Evolutionary conservation across 2,113 vertebrate genomes (phyloP).

Genomic region (Manacus vitellinus): DNA sequence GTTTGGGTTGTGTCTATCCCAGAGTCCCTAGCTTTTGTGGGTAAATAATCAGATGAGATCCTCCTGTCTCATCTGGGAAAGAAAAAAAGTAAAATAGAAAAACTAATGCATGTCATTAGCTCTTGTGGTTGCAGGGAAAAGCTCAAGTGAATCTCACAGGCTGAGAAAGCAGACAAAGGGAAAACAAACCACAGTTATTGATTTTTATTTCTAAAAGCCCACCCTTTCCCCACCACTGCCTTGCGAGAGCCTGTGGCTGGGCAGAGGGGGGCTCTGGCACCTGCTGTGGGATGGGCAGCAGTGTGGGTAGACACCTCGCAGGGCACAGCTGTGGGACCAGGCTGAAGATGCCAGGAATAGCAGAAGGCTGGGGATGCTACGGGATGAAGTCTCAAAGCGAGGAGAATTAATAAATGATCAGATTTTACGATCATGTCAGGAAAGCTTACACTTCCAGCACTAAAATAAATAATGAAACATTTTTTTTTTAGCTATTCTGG

Average conservation of each 20-base stretch:
- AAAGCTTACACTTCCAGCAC: slow-evolving; percentile 71
- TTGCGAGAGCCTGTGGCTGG: rapidly evolving
- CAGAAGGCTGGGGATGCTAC: slow-evolving; percentile 1
- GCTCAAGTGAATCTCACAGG: not conserved
- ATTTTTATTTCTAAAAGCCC: not conserved
- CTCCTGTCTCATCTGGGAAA: not conserved
- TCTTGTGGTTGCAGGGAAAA: not conserved
- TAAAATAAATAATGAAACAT: slow-evolving; percentile 77
- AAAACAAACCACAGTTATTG: not conserved
- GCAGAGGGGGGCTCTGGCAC: not conserved
- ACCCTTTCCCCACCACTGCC: not conserved
- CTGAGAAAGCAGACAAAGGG: slow-evolving; percentile 26
- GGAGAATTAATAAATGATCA: slow-evolving; percentile 74
- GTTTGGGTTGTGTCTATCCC: not conserved
- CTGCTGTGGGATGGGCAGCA: not conserved
- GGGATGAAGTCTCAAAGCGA: slow-evolving; percentile 26
- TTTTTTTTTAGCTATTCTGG: slow-evolving; percentile 41
- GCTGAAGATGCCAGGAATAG: not conserved
- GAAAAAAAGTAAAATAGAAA: not conserved
- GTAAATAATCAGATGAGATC: not conserved
- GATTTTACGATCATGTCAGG: slow-evolving; percentile 70
- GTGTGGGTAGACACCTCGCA: rapidly evolving
- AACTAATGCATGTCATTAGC: not conserved
- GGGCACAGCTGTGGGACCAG: slow-evolving; percentile 3
- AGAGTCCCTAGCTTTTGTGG: not conserved